Evolutionary conservation across 2,888 invertebrate genomes (phyloP), one percentile per base, ranked within the genome.

Genomic region (Pandemis corylana): DNA sequence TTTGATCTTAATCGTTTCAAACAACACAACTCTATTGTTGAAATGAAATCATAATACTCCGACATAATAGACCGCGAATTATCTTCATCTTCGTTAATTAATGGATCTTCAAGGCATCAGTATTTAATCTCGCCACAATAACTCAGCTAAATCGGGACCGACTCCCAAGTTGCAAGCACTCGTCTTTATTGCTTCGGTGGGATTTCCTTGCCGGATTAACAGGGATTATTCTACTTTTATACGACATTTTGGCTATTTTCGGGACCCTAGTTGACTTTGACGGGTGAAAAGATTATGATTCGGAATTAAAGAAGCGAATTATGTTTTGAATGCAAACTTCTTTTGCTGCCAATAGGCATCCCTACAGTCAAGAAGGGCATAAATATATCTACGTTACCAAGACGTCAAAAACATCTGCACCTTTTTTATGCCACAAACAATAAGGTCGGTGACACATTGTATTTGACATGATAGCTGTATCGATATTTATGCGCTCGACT

Each of bases 211-310:
- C 68, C 46, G 65, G 75, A 77, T 78, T 79, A 76, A 73, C 76
- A 51, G 13, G 65, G 76, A 79, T 80, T 78, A 79, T 73, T 70
- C 71, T 75, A 76, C 78, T 76, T 79, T 78, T 77, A 68, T 77
- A 68, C 70, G 65, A 20, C 28, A 10, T 59, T 59, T 59, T 28
- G 59, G 28, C 28, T 59, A 5, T 28, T 12, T 28, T 28, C 51
- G 51, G 15, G 7, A 7, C 51, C 62, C 72, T 53, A 41, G 53
- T 49, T 68, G 53, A 42, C 42, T 53, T 56, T 6, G 53, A 41
- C n/a, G n/a, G n/a, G n/a, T 41, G 51, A 61, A 61, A 36, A 61
- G 61, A 36, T 61, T 28, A 36, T 12, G 20, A 46, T 64, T 46
- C 15, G 12, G 20, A 42, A 42, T 41, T 5, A 65, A 46, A 46